Evolutionary conservation across 2,888 invertebrate species (phyloP).

Genomic region (Cistogaster globosa): DNA sequence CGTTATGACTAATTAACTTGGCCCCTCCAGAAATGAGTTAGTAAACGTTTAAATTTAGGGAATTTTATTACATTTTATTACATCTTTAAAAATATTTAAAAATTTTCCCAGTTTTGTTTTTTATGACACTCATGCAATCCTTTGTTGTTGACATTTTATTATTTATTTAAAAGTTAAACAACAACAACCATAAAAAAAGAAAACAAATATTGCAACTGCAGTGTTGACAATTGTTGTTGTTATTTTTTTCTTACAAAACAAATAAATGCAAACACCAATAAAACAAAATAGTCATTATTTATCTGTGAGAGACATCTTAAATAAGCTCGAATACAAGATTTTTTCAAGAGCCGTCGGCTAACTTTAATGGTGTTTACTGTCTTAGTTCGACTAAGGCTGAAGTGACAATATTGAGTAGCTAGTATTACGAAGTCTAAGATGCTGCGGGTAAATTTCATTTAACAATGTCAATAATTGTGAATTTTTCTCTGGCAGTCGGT

Average conservation of each 20-base stretch:
- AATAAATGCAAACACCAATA: conserved; percentile 38
- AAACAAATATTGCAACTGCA: conserved; percentile 65
- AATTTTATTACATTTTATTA: conserved; percentile 63
- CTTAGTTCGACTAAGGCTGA: not conserved
- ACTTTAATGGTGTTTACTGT: conserved; percentile 35
- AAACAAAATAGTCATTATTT: not conserved
- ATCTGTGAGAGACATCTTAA: not conserved
- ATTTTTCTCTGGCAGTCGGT: conserved; percentile 34
- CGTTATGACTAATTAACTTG: conserved; percentile 63
- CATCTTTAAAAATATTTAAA: conserved; percentile 58
- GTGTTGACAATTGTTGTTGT: conserved; percentile 50
- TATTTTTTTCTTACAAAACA: conserved; percentile 38
- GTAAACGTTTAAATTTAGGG: conserved; percentile 51
- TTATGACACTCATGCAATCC: conserved; percentile 51
- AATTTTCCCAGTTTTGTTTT: conserved; percentile 44
- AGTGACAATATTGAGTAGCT: conserved; percentile 32
- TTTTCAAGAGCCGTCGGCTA: conserved; percentile 48
- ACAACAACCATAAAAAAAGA: conserved; percentile 7
- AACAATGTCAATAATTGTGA: not conserved
- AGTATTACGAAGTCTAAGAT: not conserved
- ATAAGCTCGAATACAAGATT: conserved; percentile 4
- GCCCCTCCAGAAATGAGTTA: conserved; percentile 40
- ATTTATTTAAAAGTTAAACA: conserved; percentile 32
- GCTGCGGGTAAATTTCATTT: conserved; percentile 22
- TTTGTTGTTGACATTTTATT: conserved; percentile 54